Evolutionary conservation across 2,113 vertebrate species (phyloP).

Genomic region (Ascaphus truei): DNA sequence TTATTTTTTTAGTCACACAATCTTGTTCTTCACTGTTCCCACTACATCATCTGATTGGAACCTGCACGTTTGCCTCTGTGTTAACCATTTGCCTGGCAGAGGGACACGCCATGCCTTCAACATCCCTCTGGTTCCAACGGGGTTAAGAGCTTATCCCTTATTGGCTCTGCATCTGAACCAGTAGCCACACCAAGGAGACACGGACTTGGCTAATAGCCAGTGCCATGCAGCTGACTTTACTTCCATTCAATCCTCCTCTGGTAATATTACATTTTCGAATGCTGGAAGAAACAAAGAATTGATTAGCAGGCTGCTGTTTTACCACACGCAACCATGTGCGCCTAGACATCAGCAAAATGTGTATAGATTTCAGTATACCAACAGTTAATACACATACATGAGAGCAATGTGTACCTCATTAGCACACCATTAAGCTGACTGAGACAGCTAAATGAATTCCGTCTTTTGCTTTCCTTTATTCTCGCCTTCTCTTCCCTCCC

Average conservation of each 20-base stretch:
- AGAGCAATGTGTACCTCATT: constrained; percentile 45
- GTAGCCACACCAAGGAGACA: neutral
- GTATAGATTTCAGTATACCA: neutral
- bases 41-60: constrained; percentile 35
- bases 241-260: neutral
- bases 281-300: constrained; percentile 20
- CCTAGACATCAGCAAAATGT: constrained; percentile 27
- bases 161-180: neutral
- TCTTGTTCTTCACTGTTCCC: neutral
- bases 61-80: constrained; percentile 15
- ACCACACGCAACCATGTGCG: constrained; percentile 31
- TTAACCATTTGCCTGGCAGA: constrained; percentile 10
- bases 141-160: neutral
- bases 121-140: neutral
- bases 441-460: constrained; percentile 34
- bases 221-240: neutral
- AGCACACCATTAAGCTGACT: constrained; percentile 35
- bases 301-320: constrained; percentile 28
- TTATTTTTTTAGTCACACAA: neutral
- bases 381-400: constrained; percentile 12
- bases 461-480: constrained; percentile 34
- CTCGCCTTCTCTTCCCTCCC: neutral
- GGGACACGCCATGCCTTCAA: neutral
- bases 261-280: neutral
- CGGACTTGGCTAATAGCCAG: neutral